Evolutionary conservation across 2,797 vertebrate genomes (phyloP).

Genomic region (Amblyraja radiata): DNA sequence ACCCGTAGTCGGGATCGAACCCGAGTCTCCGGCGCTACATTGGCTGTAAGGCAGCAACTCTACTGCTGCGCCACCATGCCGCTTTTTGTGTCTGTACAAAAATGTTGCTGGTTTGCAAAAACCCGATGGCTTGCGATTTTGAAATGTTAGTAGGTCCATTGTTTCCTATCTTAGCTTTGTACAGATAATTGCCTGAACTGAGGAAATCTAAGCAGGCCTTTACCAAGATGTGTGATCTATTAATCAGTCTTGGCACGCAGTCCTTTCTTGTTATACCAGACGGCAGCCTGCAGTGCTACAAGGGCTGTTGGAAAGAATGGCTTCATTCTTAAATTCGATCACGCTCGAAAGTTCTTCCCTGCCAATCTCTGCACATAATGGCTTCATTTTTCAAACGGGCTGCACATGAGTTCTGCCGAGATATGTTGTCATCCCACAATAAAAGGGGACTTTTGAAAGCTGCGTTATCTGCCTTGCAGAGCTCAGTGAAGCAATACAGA

Average conservation of each 20-base stretch:
- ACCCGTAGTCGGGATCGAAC: no score
- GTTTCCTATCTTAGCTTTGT: background rate
- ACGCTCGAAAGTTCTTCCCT: no score
- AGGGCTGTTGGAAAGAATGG: background rate
- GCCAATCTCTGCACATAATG: background rate
- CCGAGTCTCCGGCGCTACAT: no score
- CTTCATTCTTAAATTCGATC: background rate
- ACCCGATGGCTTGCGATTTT: background rate
- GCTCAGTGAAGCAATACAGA: no score
- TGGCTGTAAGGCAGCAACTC: no score
- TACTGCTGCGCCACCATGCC: no score
- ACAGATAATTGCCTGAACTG: background rate
- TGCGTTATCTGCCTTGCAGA: background rate
- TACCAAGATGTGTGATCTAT: background rate
- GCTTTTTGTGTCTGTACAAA: no score
- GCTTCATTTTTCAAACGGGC: background rate
- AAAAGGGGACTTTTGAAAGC: background rate
- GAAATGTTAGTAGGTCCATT: background rate
- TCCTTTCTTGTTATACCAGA: background rate
- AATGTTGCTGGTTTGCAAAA: no score
- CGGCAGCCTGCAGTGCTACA: background rate
- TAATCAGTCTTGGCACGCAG: background rate
- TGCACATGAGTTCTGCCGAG: background rate
- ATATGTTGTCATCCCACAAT: background rate
- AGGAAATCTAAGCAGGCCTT: background rate